Base-by-base conservation (phyloP, 2,797 vertebrate genomes). In the Neomorphus geoffroyi region DNA sequence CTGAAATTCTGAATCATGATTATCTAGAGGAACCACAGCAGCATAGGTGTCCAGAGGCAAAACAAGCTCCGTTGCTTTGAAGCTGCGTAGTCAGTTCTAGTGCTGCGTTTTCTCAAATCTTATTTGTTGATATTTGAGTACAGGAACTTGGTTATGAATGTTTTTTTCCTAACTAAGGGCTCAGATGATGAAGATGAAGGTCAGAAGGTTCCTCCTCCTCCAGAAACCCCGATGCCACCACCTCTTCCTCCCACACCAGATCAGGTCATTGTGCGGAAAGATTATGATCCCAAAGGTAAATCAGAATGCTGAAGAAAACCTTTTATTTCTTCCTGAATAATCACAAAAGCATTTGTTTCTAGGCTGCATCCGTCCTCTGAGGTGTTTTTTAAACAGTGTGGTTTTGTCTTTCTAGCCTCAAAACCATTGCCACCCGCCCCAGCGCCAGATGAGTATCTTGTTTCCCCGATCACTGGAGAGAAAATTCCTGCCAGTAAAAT, bases 401-500 rank as follows among this genome's bases (percentile, higher is more conserved):
- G 10, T 72, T 86, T 94, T 57, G 37, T 75, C 75, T 60, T 91
- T 84, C 46, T 77, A 99, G 99, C 99, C 67, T 99, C 99, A 78
- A 99, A 99, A 94, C 98, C 98, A 3, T 97, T 98, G 80, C 97
- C 98, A 10, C 97, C 98, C 0, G 90, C 98, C 15, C 88, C 97
- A 2, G 93, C 98, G 86, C 97, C 98, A 1, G 99, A 99, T 58
- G 99, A 99, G 74, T 99, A 99, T 95, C 99, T 99, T 7, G 99
- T 99, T 89, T 99, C 99, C 32, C 99, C 99, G 80, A 99, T 99
- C 95, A 99, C 99, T 33, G 99, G 99, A 28, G 99, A 99, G 97
- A 99, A 99, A 96, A 99, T 99, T 85, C 99, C 98, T 13, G 99
- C 99, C 96, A 99, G 99, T 96, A 99, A 99, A 97, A 99, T 99